These are phyloP conservation scores for Onthophagus taurus DNA, from an alignment of 1,140 invertebrate genomes.

Conservation along the genomic window DNA sequence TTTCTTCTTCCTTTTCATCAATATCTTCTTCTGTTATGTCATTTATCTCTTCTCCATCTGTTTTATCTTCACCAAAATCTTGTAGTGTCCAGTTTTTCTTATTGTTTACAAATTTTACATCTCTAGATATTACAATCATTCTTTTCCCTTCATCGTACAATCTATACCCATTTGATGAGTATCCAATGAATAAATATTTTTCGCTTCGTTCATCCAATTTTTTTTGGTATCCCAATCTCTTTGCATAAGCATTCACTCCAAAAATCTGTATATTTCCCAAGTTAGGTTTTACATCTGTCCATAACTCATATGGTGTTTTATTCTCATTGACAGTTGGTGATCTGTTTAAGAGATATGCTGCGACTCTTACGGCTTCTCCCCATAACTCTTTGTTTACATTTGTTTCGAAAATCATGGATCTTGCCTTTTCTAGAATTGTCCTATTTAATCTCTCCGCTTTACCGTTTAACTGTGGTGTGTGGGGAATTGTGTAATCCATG, in stretches of 20 bases:
- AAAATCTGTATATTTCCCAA: slow-evolving; percentile 26
- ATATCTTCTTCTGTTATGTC: too few relatives aligned
- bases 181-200: slow-evolving; percentile 21
- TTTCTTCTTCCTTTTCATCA: too few relatives aligned
- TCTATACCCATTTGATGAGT: slow-evolving; percentile 25
- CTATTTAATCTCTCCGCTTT: slow-evolving; percentile 36
- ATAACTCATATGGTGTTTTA: slow-evolving; percentile 10
- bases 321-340: not conserved
- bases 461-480: slow-evolving; percentile 42
- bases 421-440: slow-evolving; percentile 37
- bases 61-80: slow-evolving; percentile 2
- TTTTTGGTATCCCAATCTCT: slow-evolving; percentile 11
- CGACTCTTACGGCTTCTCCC: slow-evolving; percentile 3
- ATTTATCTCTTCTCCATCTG: too few relatives aligned
- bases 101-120: slow-evolving; percentile 18
- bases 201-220: slow-evolving; percentile 21
- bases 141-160: slow-evolving; percentile 21
- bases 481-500: slow-evolving; percentile 23
- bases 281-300: slow-evolving; percentile 25
- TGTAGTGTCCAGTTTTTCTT: too few relatives aligned
- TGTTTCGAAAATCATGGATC: slow-evolving; percentile 26
- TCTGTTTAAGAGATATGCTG: slow-evolving; percentile 6
- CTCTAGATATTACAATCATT: slow-evolving; percentile 21
- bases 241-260: slow-evolving; percentile 21
- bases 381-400: slow-evolving; percentile 6